Evolutionary conservation across 2,113 vertebrate genomes (phyloP).

Genomic region (Plestiodon gilberti): DNA sequence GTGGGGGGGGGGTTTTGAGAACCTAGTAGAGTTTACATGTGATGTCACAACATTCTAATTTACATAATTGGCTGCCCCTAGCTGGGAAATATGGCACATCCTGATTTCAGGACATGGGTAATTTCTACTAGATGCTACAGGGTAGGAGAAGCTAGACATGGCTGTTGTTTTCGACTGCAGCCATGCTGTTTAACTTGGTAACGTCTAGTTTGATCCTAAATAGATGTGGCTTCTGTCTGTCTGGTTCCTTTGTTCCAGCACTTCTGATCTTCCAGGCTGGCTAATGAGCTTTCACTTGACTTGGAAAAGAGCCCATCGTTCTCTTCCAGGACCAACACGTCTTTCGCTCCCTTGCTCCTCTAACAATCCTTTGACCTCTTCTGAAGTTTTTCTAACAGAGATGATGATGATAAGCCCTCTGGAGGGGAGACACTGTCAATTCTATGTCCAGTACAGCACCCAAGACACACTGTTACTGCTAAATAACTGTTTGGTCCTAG

Average conservation of each 20-base stretch:
- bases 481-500: neutral
- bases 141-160: neutral
- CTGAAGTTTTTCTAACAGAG: neutral
- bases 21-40: too few species aligned
- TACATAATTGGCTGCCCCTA: neutral
- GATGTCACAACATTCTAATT: neutral
- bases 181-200: neutral
- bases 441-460: neutral
- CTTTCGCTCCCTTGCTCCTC: neutral
- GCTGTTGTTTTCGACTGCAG: neutral
- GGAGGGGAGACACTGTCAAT: neutral
- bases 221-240: neutral
- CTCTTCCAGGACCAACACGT: neutral
- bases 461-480: neutral
- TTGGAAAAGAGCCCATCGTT: neutral
- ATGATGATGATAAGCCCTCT: neutral
- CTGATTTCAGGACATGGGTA: neutral
- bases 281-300: neutral
- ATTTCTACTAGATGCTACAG: neutral
- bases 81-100: neutral
- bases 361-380: neutral
- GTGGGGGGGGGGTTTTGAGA: too few species aligned
- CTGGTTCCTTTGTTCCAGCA: neutral
- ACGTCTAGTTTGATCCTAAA: neutral
- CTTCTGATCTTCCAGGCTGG: neutral